Base-by-base conservation (phyloP, 2,797 vertebrate genomes). In the Squalus acanthias region DNA sequence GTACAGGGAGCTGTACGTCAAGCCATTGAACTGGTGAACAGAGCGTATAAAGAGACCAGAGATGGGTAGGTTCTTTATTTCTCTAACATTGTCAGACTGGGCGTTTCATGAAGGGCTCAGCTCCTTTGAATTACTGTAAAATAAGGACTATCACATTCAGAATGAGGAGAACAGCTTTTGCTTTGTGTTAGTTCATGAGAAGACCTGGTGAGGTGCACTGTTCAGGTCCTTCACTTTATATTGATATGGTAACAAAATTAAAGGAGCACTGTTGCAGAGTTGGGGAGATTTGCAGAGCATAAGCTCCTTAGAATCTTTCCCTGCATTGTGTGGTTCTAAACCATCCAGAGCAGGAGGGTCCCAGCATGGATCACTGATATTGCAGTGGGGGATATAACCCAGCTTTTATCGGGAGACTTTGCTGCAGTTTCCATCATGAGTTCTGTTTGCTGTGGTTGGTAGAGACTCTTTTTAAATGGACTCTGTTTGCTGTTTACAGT, bases 21-120 rank as follows among this genome's bases (percentile, higher is more conserved):
- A 87, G 99, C 99, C 76, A 99, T 98, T 97, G 97, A 74, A 85
- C 82, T 98, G 0, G 99, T 99, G 96, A 98, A 99, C 96, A 97
- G 97, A 5, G 98, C 99, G 2, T 57, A 57, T 57, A 57, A 57
- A 5, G 53, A 57, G 96, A 98, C 98, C 0, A 97, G 98, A 91
- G 97, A 98, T 13, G 97, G 98, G 99, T 99, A 97, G 98, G 98
- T 95, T 97, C 72, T 0, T 94, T 69, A 39, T 39, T 2, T 12
- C 22, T 3, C 53, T 2, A 26, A 29, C n/a, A 72, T 24, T 72
- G 3, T 29, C n/a, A 12, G 26, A 12, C 46, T 95, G 39, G 33
- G 5, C 69, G 53, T 3, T 26, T 20, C 3, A 70, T 50, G 10
- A 26, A 72, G 46, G 39, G 20, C 24, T 72, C 93, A 72, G 10